Evolutionary conservation across 2,113 vertebrate species (phyloP).

Genomic region (Carassius carassius): DNA sequence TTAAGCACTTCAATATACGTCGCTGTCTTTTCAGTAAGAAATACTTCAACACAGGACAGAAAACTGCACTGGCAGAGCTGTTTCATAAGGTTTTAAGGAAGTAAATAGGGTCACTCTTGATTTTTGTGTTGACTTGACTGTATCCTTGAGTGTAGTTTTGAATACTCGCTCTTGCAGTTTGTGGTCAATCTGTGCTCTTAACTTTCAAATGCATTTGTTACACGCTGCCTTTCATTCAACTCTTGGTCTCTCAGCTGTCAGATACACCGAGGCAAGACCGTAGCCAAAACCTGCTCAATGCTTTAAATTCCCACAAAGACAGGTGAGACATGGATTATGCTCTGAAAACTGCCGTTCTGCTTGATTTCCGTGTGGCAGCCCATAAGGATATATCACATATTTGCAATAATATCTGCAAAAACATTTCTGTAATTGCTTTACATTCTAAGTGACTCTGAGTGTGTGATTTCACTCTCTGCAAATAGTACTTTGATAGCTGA

Average conservation of each 20-base stretch:
- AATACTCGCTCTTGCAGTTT: constrained; percentile 24
- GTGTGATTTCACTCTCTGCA: constrained; percentile 11
- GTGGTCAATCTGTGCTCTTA: constrained; percentile 11
- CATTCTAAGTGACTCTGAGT: neutral
- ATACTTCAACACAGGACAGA: neutral
- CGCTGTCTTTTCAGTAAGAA: neutral
- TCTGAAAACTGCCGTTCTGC: neutral
- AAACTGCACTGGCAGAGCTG: neutral
- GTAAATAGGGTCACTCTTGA: neutral
- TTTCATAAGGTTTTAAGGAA: neutral
- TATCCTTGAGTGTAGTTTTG: neutral
- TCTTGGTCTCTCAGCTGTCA: constrained; percentile 76
- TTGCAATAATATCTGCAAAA: constrained; percentile 7
- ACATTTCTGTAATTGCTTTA: constrained; percentile 11
- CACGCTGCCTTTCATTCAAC: neutral
- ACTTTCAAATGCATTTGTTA: constrained; percentile 37
- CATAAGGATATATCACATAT: constrained; percentile 10
- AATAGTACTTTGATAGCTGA: constrained; percentile 23
- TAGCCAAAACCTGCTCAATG: constrained; percentile 86
- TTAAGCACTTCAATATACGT: neutral
- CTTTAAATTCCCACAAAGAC: constrained; percentile 89
- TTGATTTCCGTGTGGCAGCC: neutral
- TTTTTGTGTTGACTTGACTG: neutral
- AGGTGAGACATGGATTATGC: constrained; percentile 73
- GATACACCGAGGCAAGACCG: constrained; percentile 87